phyloP scores from a whole-genome alignment of 2,797 vertebrate species.

The Acrocephalus scirpaceus region DNA sequence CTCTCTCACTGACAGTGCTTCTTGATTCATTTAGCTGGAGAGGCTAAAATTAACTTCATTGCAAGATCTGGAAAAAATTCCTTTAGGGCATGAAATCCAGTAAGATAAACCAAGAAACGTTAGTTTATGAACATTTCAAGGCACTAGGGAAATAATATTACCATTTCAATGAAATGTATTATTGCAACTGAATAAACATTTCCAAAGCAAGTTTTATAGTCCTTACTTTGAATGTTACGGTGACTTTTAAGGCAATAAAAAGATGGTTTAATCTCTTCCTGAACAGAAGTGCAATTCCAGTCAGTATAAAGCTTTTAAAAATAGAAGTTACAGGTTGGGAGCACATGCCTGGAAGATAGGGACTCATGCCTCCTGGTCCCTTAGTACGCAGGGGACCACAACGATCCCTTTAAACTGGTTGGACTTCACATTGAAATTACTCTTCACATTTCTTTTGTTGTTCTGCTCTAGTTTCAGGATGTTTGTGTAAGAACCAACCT shows the following conservation, averaged over 20 bases:
- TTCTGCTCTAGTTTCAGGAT: neutral
- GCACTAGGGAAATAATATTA: conserved; percentile 17
- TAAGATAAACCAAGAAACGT: conserved; percentile 57
- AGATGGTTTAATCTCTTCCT: neutral
- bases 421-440: neutral
- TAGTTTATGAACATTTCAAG: conserved; percentile 51
- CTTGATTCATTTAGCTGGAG: conserved; percentile 44
- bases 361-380: neutral
- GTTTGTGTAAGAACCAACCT: neutral
- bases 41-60: conserved; percentile 61
- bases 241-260: conserved; percentile 56
- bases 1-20: conserved; percentile 12
- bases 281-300: neutral
- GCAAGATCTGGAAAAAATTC: conserved; percentile 55
- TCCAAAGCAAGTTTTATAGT: conserved; percentile 8
- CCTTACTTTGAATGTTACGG: neutral
- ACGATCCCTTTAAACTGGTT: neutral
- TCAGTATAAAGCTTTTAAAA: conserved; percentile 6
- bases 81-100: conserved; percentile 47
- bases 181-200: conserved; percentile 61
- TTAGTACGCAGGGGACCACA: neutral
- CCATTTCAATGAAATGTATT: conserved; percentile 38
- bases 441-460: neutral
- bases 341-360: neutral
- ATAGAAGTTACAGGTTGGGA: neutral